These are phyloP conservation scores for Cryptomyrus ogoouensis DNA, from an alignment of 2,113 vertebrate genomes.

Conservation along the genomic window DNA sequence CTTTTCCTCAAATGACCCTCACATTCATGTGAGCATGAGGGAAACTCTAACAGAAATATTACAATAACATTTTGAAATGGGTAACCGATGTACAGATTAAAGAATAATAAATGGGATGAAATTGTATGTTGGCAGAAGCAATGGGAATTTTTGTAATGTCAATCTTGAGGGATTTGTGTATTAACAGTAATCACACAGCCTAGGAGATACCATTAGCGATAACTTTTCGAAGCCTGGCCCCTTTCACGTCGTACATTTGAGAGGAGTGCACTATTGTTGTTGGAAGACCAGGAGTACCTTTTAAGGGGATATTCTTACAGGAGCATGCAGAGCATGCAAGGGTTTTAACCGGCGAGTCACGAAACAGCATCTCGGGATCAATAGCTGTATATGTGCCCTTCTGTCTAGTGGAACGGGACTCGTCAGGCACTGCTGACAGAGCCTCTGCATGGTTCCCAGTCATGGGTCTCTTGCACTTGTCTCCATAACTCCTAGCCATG, in stretches of 20 bases:
- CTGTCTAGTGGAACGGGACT: background rate
- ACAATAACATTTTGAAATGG: background rate
- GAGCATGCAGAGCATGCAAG: background rate
- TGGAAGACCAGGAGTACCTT: background rate
- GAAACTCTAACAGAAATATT: background rate
- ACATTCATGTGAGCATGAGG: background rate
- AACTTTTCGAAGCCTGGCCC: background rate
- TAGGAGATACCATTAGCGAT: constrained; percentile 11
- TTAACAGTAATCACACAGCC: background rate
- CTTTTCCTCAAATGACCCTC: background rate
- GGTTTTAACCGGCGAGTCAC: background rate
- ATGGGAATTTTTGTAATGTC: constrained; percentile 13
- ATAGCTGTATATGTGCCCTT: background rate
- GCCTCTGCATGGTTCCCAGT: background rate
- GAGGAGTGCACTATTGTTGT: background rate
- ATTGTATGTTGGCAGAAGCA: background rate
- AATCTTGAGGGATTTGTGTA: constrained; percentile 21
- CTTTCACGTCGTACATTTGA: background rate
- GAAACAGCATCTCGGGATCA: background rate
- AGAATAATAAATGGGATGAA: constrained; percentile 11
- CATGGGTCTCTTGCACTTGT: background rate
- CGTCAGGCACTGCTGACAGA: background rate
- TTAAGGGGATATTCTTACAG: constrained; percentile 4
- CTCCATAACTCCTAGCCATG: background rate
- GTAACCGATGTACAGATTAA: background rate